Conservation (phyloP, 1,140 invertebrate species). For the Sycophila sp. region DNA sequence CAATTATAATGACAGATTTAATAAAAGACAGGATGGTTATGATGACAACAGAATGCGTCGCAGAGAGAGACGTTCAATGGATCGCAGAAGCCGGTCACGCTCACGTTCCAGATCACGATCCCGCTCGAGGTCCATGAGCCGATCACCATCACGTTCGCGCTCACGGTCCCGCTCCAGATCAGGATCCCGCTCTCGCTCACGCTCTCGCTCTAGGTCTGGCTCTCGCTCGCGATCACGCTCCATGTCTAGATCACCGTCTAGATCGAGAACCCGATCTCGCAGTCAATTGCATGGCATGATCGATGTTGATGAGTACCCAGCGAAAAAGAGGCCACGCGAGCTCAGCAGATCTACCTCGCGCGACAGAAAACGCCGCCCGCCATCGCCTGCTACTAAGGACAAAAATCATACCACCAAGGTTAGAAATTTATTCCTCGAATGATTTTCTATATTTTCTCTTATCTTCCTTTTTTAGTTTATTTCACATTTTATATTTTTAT, state of each 20-base stretch:
- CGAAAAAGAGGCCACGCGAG: not conserved
- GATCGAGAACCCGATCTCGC: slow-evolving; percentile 31
- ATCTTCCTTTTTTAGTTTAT: too few relatives aligned
- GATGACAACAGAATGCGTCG: slow-evolving; percentile 22
- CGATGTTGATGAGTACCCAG: slow-evolving; percentile 1
- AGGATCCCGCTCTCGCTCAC: slow-evolving; percentile 14
- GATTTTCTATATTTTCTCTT: too few relatives aligned
- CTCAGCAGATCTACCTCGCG: slow-evolving; percentile 11
- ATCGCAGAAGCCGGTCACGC: slow-evolving; percentile 13
- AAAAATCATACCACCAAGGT: slow-evolving; percentile 10
- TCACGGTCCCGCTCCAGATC: slow-evolving; percentile 11
- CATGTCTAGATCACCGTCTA: slow-evolving; percentile 2
- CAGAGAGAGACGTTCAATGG: slow-evolving; percentile 16
- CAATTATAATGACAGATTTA: slow-evolving; percentile 28
- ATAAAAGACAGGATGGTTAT: slow-evolving; percentile 23
- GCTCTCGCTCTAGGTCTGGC: not conserved
- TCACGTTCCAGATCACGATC: slow-evolving; percentile 22
- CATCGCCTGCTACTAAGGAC: slow-evolving; percentile 20
- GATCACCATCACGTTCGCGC: not conserved
- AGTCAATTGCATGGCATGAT: slow-evolving; percentile 11
- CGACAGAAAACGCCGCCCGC: slow-evolving; percentile 25
- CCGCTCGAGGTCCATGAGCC: slow-evolving; percentile 7
- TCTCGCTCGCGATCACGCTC: not conserved
- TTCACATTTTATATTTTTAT: too few relatives aligned
- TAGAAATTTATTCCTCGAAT: too few relatives aligned